These are phyloP conservation scores for Sympetrum striolatum DNA, from an alignment of 2,888 invertebrate species.

Conservation along the genomic window DNA sequence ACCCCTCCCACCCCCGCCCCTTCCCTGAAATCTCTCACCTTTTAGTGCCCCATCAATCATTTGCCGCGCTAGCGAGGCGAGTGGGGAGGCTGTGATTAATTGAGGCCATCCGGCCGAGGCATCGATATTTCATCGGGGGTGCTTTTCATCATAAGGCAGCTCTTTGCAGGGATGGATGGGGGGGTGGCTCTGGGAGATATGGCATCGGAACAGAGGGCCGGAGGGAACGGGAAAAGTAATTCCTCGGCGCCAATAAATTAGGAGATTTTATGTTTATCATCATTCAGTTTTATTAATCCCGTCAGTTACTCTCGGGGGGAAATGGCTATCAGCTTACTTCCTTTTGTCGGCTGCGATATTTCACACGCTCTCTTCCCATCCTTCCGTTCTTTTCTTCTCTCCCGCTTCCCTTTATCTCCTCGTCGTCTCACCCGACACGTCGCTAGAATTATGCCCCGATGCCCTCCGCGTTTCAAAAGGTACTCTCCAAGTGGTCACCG, in stretches of 20 bases:
- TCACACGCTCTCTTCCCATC: not conserved
- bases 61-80: constrained; percentile 4
- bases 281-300: constrained; percentile 44
- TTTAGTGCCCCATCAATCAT: constrained; percentile 30
- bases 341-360: constrained; percentile 40
- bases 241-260: constrained; percentile 38
- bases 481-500: not conserved
- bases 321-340: constrained; percentile 42
- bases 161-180: not conserved
- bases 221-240: constrained; percentile 16
- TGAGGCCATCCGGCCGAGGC: constrained; percentile 28
- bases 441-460: not conserved
- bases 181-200: not conserved
- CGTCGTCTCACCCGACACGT: not conserved
- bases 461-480: not conserved
- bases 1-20: not conserved
- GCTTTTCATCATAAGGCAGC: constrained; percentile 16
- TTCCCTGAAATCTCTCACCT: constrained; percentile 25
- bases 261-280: constrained; percentile 44
- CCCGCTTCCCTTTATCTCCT: not conserved
- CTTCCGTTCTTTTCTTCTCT: not conserved
- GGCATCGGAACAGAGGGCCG: not conserved
- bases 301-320: constrained; percentile 35
- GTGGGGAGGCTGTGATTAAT: constrained; percentile 39
- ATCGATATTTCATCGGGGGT: constrained; percentile 36